phyloP scores from a whole-genome alignment of 1,140 invertebrate genomes.

The Cydia fagiglandana region DNA sequence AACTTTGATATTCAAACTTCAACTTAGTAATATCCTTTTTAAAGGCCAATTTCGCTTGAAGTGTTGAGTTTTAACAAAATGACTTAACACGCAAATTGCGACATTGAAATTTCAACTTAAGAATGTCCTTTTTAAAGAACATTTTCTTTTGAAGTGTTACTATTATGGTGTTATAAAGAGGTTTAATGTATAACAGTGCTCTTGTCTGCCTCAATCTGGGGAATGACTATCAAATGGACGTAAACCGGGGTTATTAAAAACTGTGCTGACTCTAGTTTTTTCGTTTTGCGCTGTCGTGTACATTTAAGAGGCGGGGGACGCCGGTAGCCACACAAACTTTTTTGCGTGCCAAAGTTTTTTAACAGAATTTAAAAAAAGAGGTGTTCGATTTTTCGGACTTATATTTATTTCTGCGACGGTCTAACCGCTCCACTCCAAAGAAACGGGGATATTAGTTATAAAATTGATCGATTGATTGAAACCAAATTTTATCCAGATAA shows the following conservation, averaged over 20 bases:
- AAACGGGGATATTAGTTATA: too few relatives aligned
- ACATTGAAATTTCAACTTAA: not conserved
- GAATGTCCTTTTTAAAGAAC: not conserved
- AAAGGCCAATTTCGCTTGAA: not conserved
- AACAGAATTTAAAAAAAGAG: too few relatives aligned
- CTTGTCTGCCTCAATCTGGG: conserved; percentile 7
- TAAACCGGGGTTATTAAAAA: conserved; percentile 22
- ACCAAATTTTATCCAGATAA: too few relatives aligned
- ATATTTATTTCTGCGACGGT: too few relatives aligned
- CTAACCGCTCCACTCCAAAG: too few relatives aligned
- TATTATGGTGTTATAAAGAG: conserved; percentile 10
- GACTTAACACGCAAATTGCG: not conserved
- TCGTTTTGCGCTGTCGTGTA: conserved; percentile 12
- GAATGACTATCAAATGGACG: conserved; percentile 27
- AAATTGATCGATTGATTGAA: too few relatives aligned
- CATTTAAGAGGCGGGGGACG: not conserved
- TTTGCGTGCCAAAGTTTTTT: not conserved
- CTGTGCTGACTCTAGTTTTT: conserved; percentile 27
- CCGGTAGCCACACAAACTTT: conserved; percentile 9
- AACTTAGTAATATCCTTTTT: not conserved
- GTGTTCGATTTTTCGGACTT: too few relatives aligned
- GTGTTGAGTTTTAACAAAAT: not conserved
- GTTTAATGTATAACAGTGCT: conserved; percentile 17
- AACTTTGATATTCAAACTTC: not conserved
- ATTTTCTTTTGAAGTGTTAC: not conserved